Base-by-base conservation (phyloP, 2,888 invertebrate genomes). In the Temnothorax unifasciatus region DNA sequence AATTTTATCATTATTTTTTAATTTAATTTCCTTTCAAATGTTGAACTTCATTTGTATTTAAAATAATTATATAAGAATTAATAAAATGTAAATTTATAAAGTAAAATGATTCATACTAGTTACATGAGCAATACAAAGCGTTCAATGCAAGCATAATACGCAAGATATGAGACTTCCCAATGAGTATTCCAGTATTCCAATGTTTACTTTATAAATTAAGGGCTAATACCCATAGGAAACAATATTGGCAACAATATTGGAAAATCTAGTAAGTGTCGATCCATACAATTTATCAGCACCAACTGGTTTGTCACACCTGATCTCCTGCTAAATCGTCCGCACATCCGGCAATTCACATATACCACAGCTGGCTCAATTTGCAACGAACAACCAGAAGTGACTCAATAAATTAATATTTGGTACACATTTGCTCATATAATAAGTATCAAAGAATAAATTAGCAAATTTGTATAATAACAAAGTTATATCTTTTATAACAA, bases 241-340 rank as follows among this genome's bases (percentile, higher is more conserved):
- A 34, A 34, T 34, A 34, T 86, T 88, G 79, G 82, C 68, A 88
- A 83, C 85, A 83, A 83, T 87, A 88, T 86, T 71, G 87, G 87
- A 85, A 90, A 90, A 89, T 90, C 88, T 90, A 89, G 85, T 84
- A 85, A 88, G 85, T 83, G 85, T 44, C 85, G 66, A 85, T 79
- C 68, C 82, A 44, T 81, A 84, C 75, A 86, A 88, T 90, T 90
- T 90, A 87, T 90, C 90, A 90, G 83, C 34, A 61, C 64, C 68
- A 73, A 85, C 71, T 85, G 85, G 88, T 82, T 89, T 86, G 86
- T 90, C 85, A 89, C 90, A 90, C 90, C 90, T 90, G 90, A 90
- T 90, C 90, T 88, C 90, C 41, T 69, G 86, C 64, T 87, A 89
- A 90, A 90, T 83, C 85, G 88, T 88, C 81, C 74, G 83, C 85